These are phyloP conservation scores for Alca torda DNA, from an alignment of 2,797 vertebrate genomes.

Conservation along the genomic window DNA sequence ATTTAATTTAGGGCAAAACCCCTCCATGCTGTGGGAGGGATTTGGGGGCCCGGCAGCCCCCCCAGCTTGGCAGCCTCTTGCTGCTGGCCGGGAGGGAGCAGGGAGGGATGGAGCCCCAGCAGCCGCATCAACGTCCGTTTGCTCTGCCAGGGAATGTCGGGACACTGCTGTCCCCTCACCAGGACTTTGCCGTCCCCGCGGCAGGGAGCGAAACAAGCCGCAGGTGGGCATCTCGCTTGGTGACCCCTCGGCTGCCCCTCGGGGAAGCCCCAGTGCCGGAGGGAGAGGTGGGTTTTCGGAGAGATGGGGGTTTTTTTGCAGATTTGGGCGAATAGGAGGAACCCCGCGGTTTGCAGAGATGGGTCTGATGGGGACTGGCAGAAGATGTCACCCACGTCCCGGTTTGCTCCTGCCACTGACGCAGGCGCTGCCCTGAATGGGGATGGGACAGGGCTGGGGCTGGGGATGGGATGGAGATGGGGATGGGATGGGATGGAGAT, in stretches of 20 bases:
- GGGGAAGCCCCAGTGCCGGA: not conserved
- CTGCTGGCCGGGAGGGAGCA: not conserved
- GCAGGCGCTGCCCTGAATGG: not conserved
- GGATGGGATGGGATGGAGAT: too few species aligned
- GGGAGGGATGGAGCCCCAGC: not conserved
- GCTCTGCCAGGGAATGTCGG: not conserved
- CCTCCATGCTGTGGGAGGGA: too few species aligned
- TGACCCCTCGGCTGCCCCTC: too few species aligned
- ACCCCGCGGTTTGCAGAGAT: not conserved
- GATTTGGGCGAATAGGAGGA: not conserved
- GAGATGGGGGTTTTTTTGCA: not conserved
- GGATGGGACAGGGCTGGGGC: not conserved
- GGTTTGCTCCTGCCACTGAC: not conserved
- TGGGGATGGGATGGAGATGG: not conserved
- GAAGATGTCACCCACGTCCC: not conserved
- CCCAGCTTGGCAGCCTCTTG: not conserved
- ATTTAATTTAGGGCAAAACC: not conserved
- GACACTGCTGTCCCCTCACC: not conserved
- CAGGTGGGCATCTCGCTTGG: not conserved
- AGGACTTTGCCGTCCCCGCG: not conserved
- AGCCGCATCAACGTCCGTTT: not conserved
- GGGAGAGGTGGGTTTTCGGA: not conserved
- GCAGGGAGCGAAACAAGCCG: not conserved
- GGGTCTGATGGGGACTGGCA: too few species aligned
- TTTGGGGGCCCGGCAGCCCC: too few species aligned